Evolutionary conservation across 2,113 vertebrate species (phyloP).

Genomic region (Elachura formosa): DNA sequence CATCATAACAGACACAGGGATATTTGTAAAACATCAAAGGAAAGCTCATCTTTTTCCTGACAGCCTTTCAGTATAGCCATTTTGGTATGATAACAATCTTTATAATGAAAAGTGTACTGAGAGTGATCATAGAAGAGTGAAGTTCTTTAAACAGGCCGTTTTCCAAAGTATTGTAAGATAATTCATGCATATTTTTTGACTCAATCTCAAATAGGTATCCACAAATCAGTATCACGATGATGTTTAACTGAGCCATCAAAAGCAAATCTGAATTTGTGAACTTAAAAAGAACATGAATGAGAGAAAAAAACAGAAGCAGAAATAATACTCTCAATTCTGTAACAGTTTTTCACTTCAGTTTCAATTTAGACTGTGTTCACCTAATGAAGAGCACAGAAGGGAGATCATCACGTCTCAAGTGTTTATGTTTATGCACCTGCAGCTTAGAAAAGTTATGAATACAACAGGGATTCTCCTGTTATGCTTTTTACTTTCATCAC

Average conservation of each 20-base stretch:
- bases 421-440: conserved; percentile 34
- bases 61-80: background rate
- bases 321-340: background rate
- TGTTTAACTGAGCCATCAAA: conserved; percentile 2
- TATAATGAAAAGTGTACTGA: background rate
- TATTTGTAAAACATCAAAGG: background rate
- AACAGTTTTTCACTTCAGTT: background rate
- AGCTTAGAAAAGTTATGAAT: background rate
- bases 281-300: background rate
- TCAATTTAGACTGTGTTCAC: background rate
- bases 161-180: conserved; percentile 12
- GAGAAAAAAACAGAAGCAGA: background rate
- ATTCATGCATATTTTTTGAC: background rate
- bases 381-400: background rate
- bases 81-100: background rate
- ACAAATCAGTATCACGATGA: background rate
- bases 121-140: background rate
- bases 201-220: background rate
- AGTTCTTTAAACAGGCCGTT: background rate
- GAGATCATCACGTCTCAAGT: background rate
- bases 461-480: conserved; percentile 9
- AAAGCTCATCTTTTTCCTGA: conserved; percentile 32
- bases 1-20: background rate
- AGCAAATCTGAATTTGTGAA: background rate
- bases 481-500: conserved; percentile 8